A percentile compares a stretch with the other conserved stretches of the same genome.
Conservation (phyloP, 2,797 vertebrate genomes). For the Sebastes itinus region DNA sequence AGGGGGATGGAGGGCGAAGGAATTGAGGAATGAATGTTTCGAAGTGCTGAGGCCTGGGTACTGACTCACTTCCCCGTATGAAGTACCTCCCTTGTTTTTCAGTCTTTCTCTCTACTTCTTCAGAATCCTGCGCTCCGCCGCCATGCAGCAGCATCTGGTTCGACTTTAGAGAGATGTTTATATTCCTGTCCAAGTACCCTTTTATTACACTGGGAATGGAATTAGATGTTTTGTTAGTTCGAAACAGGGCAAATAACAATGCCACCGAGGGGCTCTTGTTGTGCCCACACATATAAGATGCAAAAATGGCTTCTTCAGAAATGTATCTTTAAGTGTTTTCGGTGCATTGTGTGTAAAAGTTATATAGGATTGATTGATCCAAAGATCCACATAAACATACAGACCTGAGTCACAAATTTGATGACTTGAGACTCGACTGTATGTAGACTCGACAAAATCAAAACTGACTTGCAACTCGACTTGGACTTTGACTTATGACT, state of each 20-base stretch:
- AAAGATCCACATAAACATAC: not conserved
- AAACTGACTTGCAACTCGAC: not conserved
- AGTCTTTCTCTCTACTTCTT: conserved; percentile 49
- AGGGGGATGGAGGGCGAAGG: conserved; percentile 53
- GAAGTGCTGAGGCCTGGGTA: conserved; percentile 45
- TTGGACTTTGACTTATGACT: not conserved
- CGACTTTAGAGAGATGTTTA: conserved; percentile 84
- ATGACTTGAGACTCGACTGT: not conserved
- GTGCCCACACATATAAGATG: conserved; percentile 40
- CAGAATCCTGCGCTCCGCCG: conserved; percentile 55
- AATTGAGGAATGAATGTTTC: conserved; percentile 54
- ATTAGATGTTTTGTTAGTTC: conserved; percentile 84
- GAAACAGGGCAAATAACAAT: conserved; percentile 75
- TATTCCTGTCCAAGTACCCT: conserved; percentile 81
- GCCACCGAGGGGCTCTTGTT: conserved; percentile 52
- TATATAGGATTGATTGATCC: not conserved
- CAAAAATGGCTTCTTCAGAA: not conserved
- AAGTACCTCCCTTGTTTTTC: conserved; percentile 79
- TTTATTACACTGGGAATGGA: conserved; percentile 83
- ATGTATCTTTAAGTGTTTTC: not conserved
- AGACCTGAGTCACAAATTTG: not conserved
- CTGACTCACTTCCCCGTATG: conserved; percentile 80
- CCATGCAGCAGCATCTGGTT: conserved; percentile 84
- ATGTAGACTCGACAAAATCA: not conserved
- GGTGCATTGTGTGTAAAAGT: not conserved